Evolutionary conservation across 2,113 vertebrate species (phyloP), one percentile per base, ranked within the genome.

Genomic region (Saccopteryx bilineata): DNA sequence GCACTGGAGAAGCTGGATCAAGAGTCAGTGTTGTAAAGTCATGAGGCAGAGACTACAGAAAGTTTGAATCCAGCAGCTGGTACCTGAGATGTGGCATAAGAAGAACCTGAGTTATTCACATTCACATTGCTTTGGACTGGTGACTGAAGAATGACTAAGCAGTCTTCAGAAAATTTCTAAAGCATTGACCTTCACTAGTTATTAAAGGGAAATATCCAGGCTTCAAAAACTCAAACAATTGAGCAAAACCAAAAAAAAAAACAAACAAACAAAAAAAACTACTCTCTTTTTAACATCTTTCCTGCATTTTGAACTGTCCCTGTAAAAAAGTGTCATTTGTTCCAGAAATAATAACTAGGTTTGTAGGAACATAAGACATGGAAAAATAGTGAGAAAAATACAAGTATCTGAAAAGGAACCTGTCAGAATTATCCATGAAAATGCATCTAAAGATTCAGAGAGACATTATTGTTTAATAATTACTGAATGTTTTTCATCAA

Each of bases 331-430:
- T 26, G 39, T 15, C 33, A 9, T 97, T 96, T 97, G 50, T 94
- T 94, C 58, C 75, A 7, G 17, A 96, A 96, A 91, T 23, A 33
- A 79, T 23, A 92, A 91, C 14, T 91, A 92, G 63, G 72, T 94
- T 97, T 96, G 81, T 46, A 87, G 65, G 89, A 48, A 68, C 0
- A 10, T n/a, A 48, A 6, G 28, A 56, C 6, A 86, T 95, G 50
- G 61, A 17, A 95, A 48, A 68, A 90, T 33, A 87, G 66, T 48
- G 48, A 95, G 58, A 96, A 54, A 0, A 96, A 96, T 76, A 82
- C 56, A 96, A 66, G 78, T 19, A 48, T 56, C 21, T 26, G 26
- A 94, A 91, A 96, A 87, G 89, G 96, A 96, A 97, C 52, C n/a
- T 89, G 75, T 78, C 87, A 94, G n/a, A 33, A 0, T 33, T 98